Evolutionary conservation across 2,888 invertebrate species (phyloP).

Genomic region (Ornithoptera priamus): DNA sequence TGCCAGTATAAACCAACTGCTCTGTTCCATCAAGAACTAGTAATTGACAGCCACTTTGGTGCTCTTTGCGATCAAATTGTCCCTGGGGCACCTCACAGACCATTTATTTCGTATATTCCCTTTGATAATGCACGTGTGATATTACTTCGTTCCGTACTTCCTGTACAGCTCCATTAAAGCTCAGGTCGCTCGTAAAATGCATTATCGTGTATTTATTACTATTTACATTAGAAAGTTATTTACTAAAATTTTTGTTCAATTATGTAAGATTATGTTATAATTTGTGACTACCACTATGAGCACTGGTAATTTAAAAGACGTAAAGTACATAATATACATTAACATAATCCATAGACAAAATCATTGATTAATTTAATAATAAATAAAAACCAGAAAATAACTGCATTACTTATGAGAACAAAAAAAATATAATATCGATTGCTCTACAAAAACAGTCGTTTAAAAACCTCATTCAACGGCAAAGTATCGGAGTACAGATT

Average conservation of each 20-base stretch:
- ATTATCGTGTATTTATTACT: not conserved
- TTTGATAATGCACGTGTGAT: slow-evolving; percentile 35
- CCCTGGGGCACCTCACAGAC: slow-evolving; percentile 41
- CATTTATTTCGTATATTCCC: slow-evolving; percentile 45
- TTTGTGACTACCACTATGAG: too few species aligned
- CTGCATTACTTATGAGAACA: not conserved
- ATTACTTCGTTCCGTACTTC: slow-evolving; percentile 23
- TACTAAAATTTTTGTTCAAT: not conserved
- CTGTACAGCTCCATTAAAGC: not conserved
- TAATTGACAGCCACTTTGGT: slow-evolving; percentile 46
- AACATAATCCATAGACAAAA: too few species aligned
- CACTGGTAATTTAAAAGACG: too few species aligned
- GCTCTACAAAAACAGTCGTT: slow-evolving; percentile 8
- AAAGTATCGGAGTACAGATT: slow-evolving; percentile 11
- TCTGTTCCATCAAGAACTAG: slow-evolving; percentile 53
- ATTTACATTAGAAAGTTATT: not conserved
- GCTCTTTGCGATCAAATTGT: slow-evolving; percentile 61
- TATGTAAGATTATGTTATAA: too few species aligned
- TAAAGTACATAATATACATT: too few species aligned
- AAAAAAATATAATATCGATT: not conserved
- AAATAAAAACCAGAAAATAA: too few species aligned
- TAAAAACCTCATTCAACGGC: slow-evolving; percentile 1
- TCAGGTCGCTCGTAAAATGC: not conserved
- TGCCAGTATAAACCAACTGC: slow-evolving; percentile 50
- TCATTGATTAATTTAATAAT: too few species aligned